Evolutionary conservation across 2,113 vertebrate species (phyloP).

Genomic region (Carlito syrichta): DNA sequence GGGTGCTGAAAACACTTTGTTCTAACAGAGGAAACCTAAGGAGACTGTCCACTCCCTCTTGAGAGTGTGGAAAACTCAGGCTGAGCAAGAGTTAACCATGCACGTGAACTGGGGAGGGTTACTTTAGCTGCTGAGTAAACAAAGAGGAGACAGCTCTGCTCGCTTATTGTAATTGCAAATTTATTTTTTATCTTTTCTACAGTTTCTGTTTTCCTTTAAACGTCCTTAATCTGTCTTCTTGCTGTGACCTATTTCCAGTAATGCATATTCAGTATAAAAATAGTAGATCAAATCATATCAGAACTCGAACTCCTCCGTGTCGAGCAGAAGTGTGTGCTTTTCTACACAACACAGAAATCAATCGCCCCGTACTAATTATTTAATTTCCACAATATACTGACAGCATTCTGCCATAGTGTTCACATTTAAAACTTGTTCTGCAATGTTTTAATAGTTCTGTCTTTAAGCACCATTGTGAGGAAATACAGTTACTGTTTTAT

Average conservation of each 20-base stretch:
- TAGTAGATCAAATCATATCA: conserved; percentile 77
- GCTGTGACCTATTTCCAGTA: conserved; percentile 79
- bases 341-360: conserved; percentile 70
- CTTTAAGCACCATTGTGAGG: conserved; percentile 52
- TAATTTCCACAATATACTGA: conserved; percentile 73
- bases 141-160: conserved; percentile 62
- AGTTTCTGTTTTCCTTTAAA: conserved; percentile 77
- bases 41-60: neutral
- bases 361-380: conserved; percentile 71
- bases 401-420: conserved; percentile 55
- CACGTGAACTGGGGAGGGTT: conserved; percentile 28
- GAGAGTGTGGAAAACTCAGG: neutral
- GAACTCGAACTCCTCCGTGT: conserved; percentile 67
- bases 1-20: neutral
- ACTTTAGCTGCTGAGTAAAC: conserved; percentile 62
- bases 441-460: conserved; percentile 65
- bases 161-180: conserved; percentile 78
- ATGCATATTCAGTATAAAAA: conserved; percentile 78
- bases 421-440: conserved; percentile 65
- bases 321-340: conserved; percentile 58
- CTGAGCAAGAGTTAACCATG: conserved; percentile 49
- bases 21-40: conserved; percentile 2
- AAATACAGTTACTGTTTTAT: conserved; percentile 43
- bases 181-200: conserved; percentile 76
- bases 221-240: conserved; percentile 78